Evolutionary conservation across 2,797 vertebrate genomes (phyloP).

Genomic region (Fundulus diaphanus): DNA sequence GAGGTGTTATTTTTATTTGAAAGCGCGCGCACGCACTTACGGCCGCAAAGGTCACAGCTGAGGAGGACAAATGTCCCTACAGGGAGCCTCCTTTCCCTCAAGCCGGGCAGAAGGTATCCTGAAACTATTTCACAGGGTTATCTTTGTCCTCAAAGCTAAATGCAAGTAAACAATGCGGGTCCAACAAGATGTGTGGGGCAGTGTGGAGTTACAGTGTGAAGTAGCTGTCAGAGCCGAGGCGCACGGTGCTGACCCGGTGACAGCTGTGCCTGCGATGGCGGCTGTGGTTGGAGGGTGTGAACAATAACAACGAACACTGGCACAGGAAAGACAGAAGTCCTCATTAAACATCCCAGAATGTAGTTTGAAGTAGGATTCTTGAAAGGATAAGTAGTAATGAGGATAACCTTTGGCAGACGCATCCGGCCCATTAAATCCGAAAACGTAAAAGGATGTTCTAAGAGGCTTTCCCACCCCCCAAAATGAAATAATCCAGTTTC

Average conservation of each 20-base stretch:
- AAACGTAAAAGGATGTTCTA: no score
- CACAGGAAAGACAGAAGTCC: neutral
- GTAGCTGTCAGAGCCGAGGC: slow-evolving; percentile 15
- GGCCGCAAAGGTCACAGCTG: neutral
- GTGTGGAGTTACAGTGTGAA: slow-evolving; percentile 41
- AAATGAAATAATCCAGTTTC: neutral
- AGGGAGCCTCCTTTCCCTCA: slow-evolving; percentile 19
- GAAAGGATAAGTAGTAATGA: neutral
- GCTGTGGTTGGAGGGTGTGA: neutral
- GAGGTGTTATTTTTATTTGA: neutral
- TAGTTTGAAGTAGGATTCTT: neutral
- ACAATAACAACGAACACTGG: neutral
- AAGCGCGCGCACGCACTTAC: neutral
- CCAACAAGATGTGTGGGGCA: slow-evolving; percentile 48
- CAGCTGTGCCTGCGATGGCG: slow-evolving; percentile 30
- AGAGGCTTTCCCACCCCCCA: neutral
- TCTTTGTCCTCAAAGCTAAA: slow-evolving; percentile 67
- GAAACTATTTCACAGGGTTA: slow-evolving; percentile 70
- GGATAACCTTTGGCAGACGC: neutral
- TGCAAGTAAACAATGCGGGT: slow-evolving; percentile 42
- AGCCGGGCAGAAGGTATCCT: slow-evolving; percentile 44
- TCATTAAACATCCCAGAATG: neutral
- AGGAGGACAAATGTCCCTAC: neutral
- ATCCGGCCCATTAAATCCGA: neutral
- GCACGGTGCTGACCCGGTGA: slow-evolving; percentile 4